Base-by-base conservation (phyloP, 2,888 invertebrate species). In the Idaea biselata region DNA sequence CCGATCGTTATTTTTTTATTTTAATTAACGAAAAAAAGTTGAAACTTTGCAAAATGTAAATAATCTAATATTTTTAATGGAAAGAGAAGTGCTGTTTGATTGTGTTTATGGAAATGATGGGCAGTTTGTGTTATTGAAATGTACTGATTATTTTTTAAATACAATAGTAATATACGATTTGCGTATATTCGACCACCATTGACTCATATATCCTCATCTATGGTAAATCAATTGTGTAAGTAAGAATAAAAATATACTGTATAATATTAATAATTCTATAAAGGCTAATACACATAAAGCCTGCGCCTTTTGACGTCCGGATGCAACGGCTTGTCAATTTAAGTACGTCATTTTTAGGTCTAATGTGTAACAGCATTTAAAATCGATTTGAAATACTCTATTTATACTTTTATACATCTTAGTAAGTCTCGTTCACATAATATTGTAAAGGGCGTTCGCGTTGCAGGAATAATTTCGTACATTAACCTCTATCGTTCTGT, bases 111-210 rank as follows among this genome's bases (percentile, higher is more conserved):
- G 79, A 79, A 81, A 80, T 75, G 79, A 81, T 83, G 73, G 80
- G 81, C 83, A 82, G 78, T 87, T 89, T 90, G 83, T 81, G 88
- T 89, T 82, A 84, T 87, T 88, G 80, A 87, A 91, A 88, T 91
- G 91, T 89, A 91, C 91, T 91, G 91, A 91, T 91, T 91, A 91
- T 85, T 89, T 90, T 44, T 87, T 88, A 89, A 85, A 83, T 85
- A 83, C 77, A 81, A 83, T 77, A 84, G 83, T 87, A 25, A 86
- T 88, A 86, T 87, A 85, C 84, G 85, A 82, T 85, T 87, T 84
- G 78, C 83, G 81, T 77, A 74, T 75, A 70, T 68, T 73, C 25
- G 71, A 85, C 87, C 87, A 88, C 88, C 80, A 69, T 78, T 78
- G 81, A 18, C 18, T 79, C 81, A 83, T 81, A 78, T 80, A 78